These are phyloP conservation scores for Eupithecia centaureata DNA, from an alignment of 2,888 invertebrate genomes.

Conservation along the genomic window DNA sequence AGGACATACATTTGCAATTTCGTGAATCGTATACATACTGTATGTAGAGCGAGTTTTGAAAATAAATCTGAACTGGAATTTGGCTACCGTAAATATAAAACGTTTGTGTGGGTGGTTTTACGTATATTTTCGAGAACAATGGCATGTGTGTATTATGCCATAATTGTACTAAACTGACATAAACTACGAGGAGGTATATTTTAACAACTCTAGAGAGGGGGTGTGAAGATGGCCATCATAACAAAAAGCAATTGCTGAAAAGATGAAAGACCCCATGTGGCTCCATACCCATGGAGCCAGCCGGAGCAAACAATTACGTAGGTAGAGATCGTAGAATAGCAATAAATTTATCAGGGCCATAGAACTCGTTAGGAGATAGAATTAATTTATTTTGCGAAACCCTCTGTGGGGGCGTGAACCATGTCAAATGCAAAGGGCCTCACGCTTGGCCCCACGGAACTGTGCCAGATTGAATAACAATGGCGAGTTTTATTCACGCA, in stretches of 20 bases:
- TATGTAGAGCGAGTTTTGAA: neutral
- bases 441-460: constrained; percentile 29
- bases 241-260: constrained; percentile 15
- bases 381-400: constrained; percentile 12
- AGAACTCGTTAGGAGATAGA: constrained; percentile 47
- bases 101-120: neutral
- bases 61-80: neutral
- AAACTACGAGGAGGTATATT: neutral
- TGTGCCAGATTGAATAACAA: constrained; percentile 12
- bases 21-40: neutral
- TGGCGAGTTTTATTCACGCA: constrained; percentile 64
- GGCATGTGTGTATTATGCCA: constrained; percentile 3
- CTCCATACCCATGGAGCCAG: neutral
- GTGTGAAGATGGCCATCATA: constrained; percentile 8
- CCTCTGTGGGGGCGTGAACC: constrained; percentile 11
- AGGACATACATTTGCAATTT: constrained; percentile 24
- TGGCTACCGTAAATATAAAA: neutral
- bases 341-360: constrained; percentile 69
- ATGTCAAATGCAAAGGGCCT: constrained; percentile 19
- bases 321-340: constrained; percentile 49
- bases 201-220: neutral
- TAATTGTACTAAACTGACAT: neutral
- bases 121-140: neutral
- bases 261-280: constrained; percentile 24
- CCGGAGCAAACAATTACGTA: constrained; percentile 5